Evolutionary conservation across 2,113 vertebrate species (phyloP).

Genomic region (Mastomys natalensis): DNA sequence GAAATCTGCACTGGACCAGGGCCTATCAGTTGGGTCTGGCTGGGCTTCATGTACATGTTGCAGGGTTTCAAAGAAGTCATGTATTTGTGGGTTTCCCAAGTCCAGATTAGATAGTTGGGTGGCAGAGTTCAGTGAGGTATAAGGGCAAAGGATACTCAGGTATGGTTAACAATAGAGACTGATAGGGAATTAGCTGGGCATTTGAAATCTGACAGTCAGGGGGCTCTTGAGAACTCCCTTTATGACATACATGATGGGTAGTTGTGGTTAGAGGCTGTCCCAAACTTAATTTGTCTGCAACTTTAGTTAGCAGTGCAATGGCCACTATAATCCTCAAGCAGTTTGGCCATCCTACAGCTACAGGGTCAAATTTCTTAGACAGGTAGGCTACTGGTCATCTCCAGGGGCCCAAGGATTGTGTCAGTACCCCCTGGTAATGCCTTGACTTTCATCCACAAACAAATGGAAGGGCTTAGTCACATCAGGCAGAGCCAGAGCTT

Average conservation of each 20-base stretch:
- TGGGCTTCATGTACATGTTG: no score
- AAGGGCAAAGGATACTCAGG: neutral
- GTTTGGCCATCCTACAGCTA: neutral
- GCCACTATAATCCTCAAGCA: neutral
- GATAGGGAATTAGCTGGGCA: neutral
- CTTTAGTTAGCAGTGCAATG: accelerated
- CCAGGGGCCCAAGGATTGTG: neutral
- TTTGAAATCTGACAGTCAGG: neutral
- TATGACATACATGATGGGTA: neutral
- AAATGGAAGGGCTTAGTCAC: neutral
- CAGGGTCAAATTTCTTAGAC: neutral
- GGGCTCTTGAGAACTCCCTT: neutral
- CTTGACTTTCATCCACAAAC: neutral
- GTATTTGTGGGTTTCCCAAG: accelerated
- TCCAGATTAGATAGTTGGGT: neutral
- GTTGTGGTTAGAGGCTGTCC: neutral
- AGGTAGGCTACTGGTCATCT: neutral
- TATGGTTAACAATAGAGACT: neutral
- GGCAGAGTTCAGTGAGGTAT: neutral
- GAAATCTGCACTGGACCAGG: no score
- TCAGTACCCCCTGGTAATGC: neutral
- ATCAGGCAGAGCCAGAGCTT: neutral
- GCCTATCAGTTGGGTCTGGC: no score
- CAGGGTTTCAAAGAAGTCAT: neutral
- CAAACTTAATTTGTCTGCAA: neutral